A percentile compares a stretch with the other conserved stretches of the same genome.
These are phyloP conservation scores for Corythucha ciliata DNA, from an alignment of 2,888 invertebrate species.

Conservation along the genomic window DNA sequence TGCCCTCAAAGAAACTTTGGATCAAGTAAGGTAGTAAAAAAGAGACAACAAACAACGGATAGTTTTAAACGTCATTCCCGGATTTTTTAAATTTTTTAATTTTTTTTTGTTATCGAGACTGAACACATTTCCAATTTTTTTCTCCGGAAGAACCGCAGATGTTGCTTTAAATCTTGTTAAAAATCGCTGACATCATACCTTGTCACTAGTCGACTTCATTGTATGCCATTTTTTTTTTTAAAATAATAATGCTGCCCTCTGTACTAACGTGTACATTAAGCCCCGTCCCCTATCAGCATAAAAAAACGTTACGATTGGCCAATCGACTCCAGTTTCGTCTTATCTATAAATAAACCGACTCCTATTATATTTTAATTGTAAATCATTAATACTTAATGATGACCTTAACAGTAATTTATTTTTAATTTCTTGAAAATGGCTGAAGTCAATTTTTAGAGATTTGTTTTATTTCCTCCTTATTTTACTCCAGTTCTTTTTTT, in stretches of 20 bases:
- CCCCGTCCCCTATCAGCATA: too few relatives aligned
- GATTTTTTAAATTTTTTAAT: neutral
- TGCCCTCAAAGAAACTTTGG: slow-evolving; percentile 54
- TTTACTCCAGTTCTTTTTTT: too few relatives aligned
- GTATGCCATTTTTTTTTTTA: slow-evolving; percentile 26
- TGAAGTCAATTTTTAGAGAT: too few relatives aligned
- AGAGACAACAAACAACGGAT: neutral
- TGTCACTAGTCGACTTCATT: slow-evolving; percentile 30
- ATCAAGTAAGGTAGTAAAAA: slow-evolving; percentile 28
- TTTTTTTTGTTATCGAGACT: neutral
- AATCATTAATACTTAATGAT: too few relatives aligned
- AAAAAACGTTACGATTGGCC: too few relatives aligned
- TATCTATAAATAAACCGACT: too few relatives aligned
- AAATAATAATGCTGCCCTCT: slow-evolving; percentile 7
- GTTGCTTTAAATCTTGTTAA: neutral
- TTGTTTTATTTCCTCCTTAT: too few relatives aligned
- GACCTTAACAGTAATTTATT: too few relatives aligned
- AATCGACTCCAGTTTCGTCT: too few relatives aligned
- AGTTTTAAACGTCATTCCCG: neutral
- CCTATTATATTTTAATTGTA: too few relatives aligned
- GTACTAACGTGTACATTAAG: too few relatives aligned
- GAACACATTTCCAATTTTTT: neutral
- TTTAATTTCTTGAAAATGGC: too few relatives aligned
- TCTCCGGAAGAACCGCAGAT: neutral
- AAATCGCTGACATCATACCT: slow-evolving; percentile 22